phyloP scores from a whole-genome alignment of 2,797 vertebrate genomes.

The Pantherophis alleghaniensis region DNA sequence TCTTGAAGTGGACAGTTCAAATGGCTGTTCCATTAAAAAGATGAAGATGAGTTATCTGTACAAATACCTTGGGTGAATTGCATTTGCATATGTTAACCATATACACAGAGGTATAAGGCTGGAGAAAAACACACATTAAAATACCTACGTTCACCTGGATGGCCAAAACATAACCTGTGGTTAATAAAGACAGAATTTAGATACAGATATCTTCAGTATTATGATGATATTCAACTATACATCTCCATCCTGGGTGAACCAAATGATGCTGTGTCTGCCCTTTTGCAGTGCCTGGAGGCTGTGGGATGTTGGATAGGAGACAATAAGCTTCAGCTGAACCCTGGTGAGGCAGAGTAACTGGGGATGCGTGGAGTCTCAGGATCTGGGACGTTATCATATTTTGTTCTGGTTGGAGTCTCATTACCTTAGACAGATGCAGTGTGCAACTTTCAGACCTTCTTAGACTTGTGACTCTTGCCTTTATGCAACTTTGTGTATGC shows the following conservation, averaged over 20 bases:
- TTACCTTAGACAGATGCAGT: not conserved
- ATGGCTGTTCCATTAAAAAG: conserved; percentile 44
- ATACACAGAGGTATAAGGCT: not conserved
- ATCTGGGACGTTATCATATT: not conserved
- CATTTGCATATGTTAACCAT: not conserved
- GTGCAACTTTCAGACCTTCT: not conserved
- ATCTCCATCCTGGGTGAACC: not conserved
- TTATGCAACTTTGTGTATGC: not conserved
- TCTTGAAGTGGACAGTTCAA: conserved; percentile 41
- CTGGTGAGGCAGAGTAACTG: not conserved
- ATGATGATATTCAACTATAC: not conserved
- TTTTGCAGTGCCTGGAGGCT: not conserved
- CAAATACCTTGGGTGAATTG: conserved; percentile 7
- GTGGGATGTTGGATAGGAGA: not conserved
- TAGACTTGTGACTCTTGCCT: not conserved
- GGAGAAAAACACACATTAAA: not conserved
- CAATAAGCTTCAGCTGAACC: not conserved
- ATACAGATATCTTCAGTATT: not conserved
- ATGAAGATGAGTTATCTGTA: conserved; percentile 41
- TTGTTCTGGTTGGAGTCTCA: not conserved
- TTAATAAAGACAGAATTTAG: not conserved
- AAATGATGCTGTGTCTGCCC: not conserved
- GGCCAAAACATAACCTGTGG: not conserved
- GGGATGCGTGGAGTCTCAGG: not conserved
- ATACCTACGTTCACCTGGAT: not conserved